Evolutionary conservation across 2,113 vertebrate species (phyloP).

Genomic region (Aspiorhynchus laticeps): DNA sequence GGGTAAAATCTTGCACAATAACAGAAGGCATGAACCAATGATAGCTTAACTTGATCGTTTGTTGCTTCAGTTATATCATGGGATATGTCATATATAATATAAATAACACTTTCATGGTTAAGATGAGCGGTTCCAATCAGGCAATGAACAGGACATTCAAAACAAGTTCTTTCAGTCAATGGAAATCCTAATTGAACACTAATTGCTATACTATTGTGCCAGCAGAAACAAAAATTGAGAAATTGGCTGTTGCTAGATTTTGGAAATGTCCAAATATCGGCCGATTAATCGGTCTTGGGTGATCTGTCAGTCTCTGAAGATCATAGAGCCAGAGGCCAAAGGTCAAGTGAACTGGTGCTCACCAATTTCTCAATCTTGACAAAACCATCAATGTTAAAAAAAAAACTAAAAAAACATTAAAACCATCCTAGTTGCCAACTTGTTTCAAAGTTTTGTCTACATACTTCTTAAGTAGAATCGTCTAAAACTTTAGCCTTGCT

Average conservation of each 20-base stretch:
- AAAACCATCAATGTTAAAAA: not conserved
- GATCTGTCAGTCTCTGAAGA: not conserved
- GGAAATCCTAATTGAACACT: not conserved
- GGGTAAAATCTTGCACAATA: not conserved
- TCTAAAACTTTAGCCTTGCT: not conserved
- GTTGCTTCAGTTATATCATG: not conserved
- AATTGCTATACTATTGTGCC: not conserved
- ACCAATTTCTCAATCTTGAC: not conserved
- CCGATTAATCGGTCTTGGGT: not conserved
- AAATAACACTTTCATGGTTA: not conserved
- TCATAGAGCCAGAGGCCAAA: slow-evolving; percentile 69
- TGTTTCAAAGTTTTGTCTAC: not conserved
- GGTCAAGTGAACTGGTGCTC: slow-evolving; percentile 67
- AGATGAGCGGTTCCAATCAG: not conserved
- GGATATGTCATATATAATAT: not conserved
- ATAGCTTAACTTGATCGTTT: not conserved
- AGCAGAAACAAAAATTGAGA: not conserved
- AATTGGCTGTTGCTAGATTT: not conserved
- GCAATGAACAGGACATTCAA: not conserved
- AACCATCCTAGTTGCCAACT: not conserved
- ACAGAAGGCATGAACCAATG: not conserved
- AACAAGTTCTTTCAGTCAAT: not conserved
- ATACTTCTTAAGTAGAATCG: not conserved
- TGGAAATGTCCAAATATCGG: not conserved
- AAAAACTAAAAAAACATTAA: too few relatives aligned